These are phyloP conservation scores for Micropoecilia bifurca DNA, from an alignment of 2,797 vertebrate species.

Conservation along the genomic window DNA sequence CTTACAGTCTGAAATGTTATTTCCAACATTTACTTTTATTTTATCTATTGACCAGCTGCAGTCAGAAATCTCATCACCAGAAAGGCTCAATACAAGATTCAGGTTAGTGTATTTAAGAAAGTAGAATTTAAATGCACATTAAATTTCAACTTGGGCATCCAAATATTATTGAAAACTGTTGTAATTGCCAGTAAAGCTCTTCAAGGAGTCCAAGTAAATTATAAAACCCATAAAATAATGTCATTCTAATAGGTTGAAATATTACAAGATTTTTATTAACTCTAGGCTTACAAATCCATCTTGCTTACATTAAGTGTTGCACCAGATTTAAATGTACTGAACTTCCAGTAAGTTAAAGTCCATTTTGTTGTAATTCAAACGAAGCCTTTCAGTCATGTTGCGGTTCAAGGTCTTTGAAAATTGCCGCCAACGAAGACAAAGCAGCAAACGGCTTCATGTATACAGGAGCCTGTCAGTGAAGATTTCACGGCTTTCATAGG, in stretches of 20 bases:
- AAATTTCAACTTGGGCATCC: background rate
- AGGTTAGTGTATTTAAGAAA: background rate
- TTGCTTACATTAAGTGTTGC: background rate
- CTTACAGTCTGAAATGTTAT: background rate
- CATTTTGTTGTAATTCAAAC: no score
- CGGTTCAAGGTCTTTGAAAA: slow-evolving; percentile 1
- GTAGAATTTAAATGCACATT: background rate
- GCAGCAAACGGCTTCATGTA: background rate
- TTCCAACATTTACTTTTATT: background rate
- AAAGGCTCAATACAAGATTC: background rate
- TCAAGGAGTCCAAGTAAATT: background rate
- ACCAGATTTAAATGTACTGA: no score
- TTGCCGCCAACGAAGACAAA: slow-evolving; percentile 14
- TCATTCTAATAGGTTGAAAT: background rate
- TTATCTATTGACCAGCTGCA: background rate
- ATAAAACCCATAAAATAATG: background rate
- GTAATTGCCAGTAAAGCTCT: background rate
- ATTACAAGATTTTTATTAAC: background rate
- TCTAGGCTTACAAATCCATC: background rate
- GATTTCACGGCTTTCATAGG: slow-evolving; percentile 12
- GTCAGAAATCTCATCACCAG: background rate
- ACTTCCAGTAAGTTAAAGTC: no score
- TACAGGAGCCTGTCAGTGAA: background rate
- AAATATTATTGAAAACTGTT: background rate
- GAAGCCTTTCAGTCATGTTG: background rate